These are phyloP conservation scores for Leistus spinibarbis DNA, from an alignment of 2,888 invertebrate genomes.

Conservation along the genomic window DNA sequence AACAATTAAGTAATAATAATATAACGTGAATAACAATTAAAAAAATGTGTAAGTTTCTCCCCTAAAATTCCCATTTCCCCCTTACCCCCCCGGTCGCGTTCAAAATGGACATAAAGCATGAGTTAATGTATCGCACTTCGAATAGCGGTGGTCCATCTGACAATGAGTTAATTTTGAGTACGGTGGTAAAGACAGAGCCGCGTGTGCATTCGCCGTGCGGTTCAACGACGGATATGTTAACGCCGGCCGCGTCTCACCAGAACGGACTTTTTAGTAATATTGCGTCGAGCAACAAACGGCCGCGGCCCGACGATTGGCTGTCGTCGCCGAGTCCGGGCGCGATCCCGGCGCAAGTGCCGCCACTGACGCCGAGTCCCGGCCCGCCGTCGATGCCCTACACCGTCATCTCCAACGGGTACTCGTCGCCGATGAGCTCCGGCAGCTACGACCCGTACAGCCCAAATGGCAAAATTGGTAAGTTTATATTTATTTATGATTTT, in stretches of 20 bases:
- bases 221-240: conserved; percentile 57
- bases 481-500: too few species aligned
- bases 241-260: conserved; percentile 42
- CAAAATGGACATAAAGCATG: conserved; percentile 69
- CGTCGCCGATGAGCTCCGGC: conserved; percentile 84
- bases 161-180: conserved; percentile 46
- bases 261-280: conserved; percentile 49
- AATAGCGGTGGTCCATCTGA: conserved; percentile 50
- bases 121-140: conserved; percentile 62
- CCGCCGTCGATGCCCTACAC: conserved; percentile 62
- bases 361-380: conserved; percentile 72
- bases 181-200: conserved; percentile 58
- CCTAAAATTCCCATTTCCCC: neutral
- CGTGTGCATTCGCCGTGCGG: conserved; percentile 55
- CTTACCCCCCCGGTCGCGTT: neutral
- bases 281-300: conserved; percentile 54
- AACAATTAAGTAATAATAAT: too few species aligned
- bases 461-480: conserved; percentile 87
- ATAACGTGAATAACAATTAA: conserved; percentile 31
- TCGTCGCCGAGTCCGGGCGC: conserved; percentile 66
- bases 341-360: conserved; percentile 62
- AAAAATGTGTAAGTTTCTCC: neutral
- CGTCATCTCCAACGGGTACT: conserved; percentile 75
- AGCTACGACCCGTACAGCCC: conserved; percentile 92
- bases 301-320: conserved; percentile 68